These are phyloP conservation scores for Leptodactylus fallax DNA, from an alignment of 2,797 vertebrate species.

Conservation along the genomic window DNA sequence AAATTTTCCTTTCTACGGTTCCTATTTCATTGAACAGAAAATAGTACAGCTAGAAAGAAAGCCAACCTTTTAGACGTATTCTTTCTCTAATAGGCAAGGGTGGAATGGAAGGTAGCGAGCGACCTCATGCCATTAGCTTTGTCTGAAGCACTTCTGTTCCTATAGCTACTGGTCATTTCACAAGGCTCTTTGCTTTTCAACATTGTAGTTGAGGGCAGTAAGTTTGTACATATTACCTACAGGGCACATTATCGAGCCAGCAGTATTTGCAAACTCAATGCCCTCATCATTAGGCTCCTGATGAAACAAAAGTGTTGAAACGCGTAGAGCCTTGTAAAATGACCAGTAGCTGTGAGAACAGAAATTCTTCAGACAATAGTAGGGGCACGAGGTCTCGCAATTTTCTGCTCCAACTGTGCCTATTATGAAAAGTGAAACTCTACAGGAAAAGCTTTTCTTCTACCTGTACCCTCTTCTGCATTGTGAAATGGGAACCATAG, in stretches of 20 bases:
- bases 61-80: too few relatives aligned
- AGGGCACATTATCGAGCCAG: too few relatives aligned
- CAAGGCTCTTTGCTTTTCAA: neutral
- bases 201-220: neutral
- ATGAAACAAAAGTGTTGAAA: neutral
- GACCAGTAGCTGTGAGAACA: neutral
- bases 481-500: too few relatives aligned
- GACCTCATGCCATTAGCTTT: neutral
- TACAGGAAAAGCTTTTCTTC: neutral
- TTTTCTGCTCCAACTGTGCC: too few relatives aligned
- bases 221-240: too few relatives aligned
- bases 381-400: neutral
- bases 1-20: too few relatives aligned
- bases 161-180: neutral
- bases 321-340: neutral
- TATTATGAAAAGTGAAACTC: neutral
- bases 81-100: too few relatives aligned
- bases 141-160: neutral
- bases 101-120: too few relatives aligned
- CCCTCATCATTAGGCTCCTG: neutral
- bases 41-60: too few relatives aligned
- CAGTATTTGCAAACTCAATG: too few relatives aligned
- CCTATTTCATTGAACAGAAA: too few relatives aligned
- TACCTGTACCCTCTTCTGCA: neutral
- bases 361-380: neutral